A percentile compares a stretch with the other conserved stretches of the same genome.
phyloP scores from a whole-genome alignment of 2,797 vertebrate genomes.

The Ataeniobius toweri region DNA sequence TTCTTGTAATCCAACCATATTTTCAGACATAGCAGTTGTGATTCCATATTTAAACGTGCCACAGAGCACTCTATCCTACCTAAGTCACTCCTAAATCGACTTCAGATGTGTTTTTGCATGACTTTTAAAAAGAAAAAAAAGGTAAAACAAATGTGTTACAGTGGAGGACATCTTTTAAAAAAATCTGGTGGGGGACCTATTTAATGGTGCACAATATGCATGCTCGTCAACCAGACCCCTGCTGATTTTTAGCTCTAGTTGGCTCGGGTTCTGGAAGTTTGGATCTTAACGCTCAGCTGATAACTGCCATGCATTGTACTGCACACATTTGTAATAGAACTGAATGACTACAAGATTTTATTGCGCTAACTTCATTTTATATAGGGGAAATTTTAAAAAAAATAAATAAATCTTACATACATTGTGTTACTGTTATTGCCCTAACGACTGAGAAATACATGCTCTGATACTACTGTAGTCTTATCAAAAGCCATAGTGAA shows the following conservation, averaged over 20 bases:
- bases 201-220: constrained; percentile 95
- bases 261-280: constrained; percentile 85
- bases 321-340: constrained; percentile 88
- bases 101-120: constrained; percentile 86
- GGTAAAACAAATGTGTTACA: constrained; percentile 71
- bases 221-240: constrained; percentile 90
- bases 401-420: constrained; percentile 71
- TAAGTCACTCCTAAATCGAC: constrained; percentile 82
- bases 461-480: constrained; percentile 86
- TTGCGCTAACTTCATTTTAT: constrained; percentile 81
- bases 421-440: constrained; percentile 83
- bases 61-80: constrained; percentile 80
- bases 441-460: constrained; percentile 82
- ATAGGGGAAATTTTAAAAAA: constrained; percentile 49
- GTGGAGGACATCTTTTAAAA: constrained; percentile 74
- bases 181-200: constrained; percentile 82
- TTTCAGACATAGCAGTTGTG: constrained; percentile 76
- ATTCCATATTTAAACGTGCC: constrained; percentile 77
- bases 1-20: constrained; percentile 80
- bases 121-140: constrained; percentile 55
- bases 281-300: constrained; percentile 96
- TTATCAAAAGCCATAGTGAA: constrained; percentile 88
- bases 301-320: constrained; percentile 99
- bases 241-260: constrained; percentile 87
- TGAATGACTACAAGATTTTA: constrained; percentile 88